These are phyloP conservation scores for Patella vulgata DNA, from an alignment of 1,140 invertebrate species.

Conservation along the genomic window DNA sequence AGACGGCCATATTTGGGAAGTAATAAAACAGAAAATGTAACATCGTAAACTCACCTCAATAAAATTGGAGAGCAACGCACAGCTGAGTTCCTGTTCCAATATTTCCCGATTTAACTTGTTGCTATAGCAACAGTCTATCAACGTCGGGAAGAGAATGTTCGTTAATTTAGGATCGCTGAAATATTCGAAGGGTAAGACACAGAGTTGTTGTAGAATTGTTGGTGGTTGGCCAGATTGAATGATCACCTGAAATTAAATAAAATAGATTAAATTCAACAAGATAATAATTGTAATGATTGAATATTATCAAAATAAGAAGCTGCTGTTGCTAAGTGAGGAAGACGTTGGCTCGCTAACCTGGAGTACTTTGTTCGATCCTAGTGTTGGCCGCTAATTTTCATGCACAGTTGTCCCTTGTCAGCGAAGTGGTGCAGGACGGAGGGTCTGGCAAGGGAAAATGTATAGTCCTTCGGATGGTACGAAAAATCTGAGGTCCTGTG, in stretches of 20 bases:
- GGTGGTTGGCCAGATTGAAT: conserved; percentile 83
- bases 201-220: conserved; percentile 90
- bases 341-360: too few relatives aligned
- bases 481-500: too few relatives aligned
- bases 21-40: too few relatives aligned
- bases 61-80: conserved; percentile 71
- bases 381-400: too few relatives aligned
- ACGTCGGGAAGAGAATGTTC: conserved; percentile 84
- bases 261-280: conserved; percentile 4
- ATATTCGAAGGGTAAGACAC: conserved; percentile 87
- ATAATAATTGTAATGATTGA: conserved; percentile 2
- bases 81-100: conserved; percentile 80
- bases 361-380: too few relatives aligned
- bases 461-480: too few relatives aligned
- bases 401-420: too few relatives aligned
- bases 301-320: neutral
- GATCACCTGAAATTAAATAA: conserved; percentile 71
- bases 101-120: conserved; percentile 77
- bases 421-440: too few relatives aligned
- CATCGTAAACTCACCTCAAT: conserved; percentile 65
- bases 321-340: too few relatives aligned
- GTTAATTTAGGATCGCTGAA: conserved; percentile 82
- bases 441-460: too few relatives aligned
- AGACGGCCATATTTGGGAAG: too few relatives aligned
- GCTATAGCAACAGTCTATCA: conserved; percentile 81